These are phyloP conservation scores for Pemphigus obesinymphae DNA, from an alignment of 1,140 invertebrate genomes.

Conservation along the genomic window DNA sequence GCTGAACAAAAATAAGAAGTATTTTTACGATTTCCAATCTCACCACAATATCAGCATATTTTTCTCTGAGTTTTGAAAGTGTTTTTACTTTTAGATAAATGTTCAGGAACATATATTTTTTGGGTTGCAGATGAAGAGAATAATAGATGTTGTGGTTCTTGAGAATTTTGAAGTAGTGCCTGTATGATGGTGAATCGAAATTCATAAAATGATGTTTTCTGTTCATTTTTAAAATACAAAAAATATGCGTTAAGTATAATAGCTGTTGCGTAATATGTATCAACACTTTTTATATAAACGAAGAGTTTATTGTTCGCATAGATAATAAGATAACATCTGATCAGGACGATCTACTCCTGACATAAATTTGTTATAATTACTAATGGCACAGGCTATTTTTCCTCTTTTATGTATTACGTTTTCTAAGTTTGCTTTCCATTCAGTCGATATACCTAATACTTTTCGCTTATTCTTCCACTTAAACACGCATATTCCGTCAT, in stretches of 20 bases:
- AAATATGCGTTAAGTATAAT: conserved; percentile 32
- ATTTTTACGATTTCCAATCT: neutral
- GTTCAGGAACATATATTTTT: neutral
- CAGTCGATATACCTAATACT: conserved; percentile 47
- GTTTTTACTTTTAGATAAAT: neutral
- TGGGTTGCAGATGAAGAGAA: neutral
- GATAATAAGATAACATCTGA: conserved; percentile 43
- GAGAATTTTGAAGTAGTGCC: neutral
- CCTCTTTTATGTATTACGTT: conserved; percentile 43
- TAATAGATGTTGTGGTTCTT: neutral
- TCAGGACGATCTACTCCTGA: conserved; percentile 42
- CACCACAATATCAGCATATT: neutral
- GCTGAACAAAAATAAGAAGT: neutral
- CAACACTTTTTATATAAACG: conserved; percentile 44
- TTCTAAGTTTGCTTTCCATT: conserved; percentile 43
- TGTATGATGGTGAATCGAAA: neutral
- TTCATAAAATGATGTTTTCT: neutral
- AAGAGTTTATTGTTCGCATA: conserved; percentile 43
- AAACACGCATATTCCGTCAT: conserved; percentile 42
- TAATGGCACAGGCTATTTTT: conserved; percentile 36
- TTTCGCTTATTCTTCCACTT: conserved; percentile 50
- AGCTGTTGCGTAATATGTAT: conserved; percentile 43
- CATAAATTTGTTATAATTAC: conserved; percentile 44
- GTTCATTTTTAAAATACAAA: conserved; percentile 9
- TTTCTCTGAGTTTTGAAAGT: neutral